Evolutionary conservation across 1,140 invertebrate species (phyloP).

Genomic region (Diuraphis noxia): DNA sequence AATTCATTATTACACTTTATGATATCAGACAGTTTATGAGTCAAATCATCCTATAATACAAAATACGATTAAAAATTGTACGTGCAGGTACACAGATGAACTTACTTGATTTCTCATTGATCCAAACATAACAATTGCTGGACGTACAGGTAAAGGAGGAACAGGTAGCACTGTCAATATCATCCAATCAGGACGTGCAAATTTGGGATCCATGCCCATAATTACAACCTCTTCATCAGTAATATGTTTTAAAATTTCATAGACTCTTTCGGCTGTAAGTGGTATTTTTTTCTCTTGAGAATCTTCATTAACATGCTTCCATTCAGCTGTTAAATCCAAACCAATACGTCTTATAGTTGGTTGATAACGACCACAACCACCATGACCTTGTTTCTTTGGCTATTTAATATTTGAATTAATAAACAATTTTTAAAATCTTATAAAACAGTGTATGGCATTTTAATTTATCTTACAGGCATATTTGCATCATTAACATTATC

Average conservation of each 20-base stretch:
- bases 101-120: constrained; percentile 87
- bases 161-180: constrained; percentile 96
- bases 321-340: constrained; percentile 91
- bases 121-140: constrained; percentile 98
- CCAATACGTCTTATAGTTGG: constrained; percentile 87
- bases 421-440: background rate
- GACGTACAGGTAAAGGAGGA: constrained; percentile 88
- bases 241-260: constrained; percentile 96
- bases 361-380: constrained; percentile 97
- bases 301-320: constrained; percentile 98
- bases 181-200: constrained; percentile 99
- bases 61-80: background rate
- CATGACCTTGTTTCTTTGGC: constrained; percentile 79
- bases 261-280: constrained; percentile 91
- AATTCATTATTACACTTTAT: constrained; percentile 99
- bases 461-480: constrained; percentile 33
- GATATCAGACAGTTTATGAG: constrained; percentile 97
- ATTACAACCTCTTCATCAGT: constrained; percentile 96
- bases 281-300: constrained; percentile 93
- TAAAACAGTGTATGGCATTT: background rate
- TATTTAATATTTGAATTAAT: constrained; percentile 6
- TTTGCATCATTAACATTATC: constrained; percentile 63
- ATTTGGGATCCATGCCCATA: constrained; percentile 94
- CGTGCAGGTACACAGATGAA: background rate
- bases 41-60: constrained; percentile 88